Base-by-base conservation (phyloP, 2,797 vertebrate genomes). In the Melanotaenia maccullochi region DNA sequence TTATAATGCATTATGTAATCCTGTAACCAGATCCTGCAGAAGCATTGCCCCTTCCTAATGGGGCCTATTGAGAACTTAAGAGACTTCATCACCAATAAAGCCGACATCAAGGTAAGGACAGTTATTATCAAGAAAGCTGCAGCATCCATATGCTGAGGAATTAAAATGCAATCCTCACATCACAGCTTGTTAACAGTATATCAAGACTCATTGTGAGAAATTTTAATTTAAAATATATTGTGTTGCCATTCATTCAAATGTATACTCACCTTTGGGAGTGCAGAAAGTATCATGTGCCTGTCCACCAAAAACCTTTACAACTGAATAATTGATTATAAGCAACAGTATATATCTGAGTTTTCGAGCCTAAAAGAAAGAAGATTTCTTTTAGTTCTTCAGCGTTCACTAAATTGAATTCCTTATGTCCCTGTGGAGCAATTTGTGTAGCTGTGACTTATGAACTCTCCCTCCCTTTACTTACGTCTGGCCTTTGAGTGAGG, bases 1-100 rank as follows among this genome's bases (percentile, higher is more conserved):
- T 70, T 18, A 59, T 49, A 24, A 44, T 70, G 30, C 74, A 5
- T 68, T 38, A 1, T 69, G 13, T 76, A 33, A 81, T 79, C 28
- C 16, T 62, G 20, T 68, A 52, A 78, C 77, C 73, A 98, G 97
- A 90, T 95, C 71, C 94, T 98, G 85, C 89, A 92, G 3, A 93
- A 91, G 73, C 97, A 94, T 76, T 98, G 97, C 40, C 95, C 97
- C 0, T 98, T 94, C 79, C 90, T 99, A 49, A 94, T 96, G 92
- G 93, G 94, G 3, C 96, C 97, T 73, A 95, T 99, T 0, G 87
- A 95, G 71, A 84, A 85, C 66, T 90, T 98, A 76, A 93, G 86
- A 61, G 95, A 96, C 4, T 76, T 89, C 28, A 87, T 96, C 65
- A 89, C 90, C 32, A 90, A 95, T 0, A 96, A 97, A 58, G 92